A percentile compares a stretch with the other conserved stretches of the same genome.
These are phyloP conservation scores for Drosophila setosimentum DNA, from an alignment of 2,888 invertebrate genomes.

Conservation along the genomic window DNA sequence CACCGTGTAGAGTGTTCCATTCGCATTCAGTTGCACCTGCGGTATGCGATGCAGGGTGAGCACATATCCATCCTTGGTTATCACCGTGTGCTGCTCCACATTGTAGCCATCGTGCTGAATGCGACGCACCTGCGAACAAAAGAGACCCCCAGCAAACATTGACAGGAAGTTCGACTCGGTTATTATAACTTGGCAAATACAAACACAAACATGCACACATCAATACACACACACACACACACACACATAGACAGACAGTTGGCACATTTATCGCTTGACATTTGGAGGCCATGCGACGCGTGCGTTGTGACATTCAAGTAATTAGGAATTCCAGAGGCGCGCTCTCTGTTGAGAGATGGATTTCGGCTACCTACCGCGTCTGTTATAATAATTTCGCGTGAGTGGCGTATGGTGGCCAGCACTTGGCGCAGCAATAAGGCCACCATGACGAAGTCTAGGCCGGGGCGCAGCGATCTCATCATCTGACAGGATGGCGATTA, in stretches of 20 bases:
- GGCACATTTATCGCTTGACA: conserved; percentile 74
- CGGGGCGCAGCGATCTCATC: conserved; percentile 58
- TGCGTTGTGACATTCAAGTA: conserved; percentile 75
- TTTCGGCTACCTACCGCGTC: conserved; percentile 82
- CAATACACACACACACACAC: conserved; percentile 13
- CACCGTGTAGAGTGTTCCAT: conserved; percentile 56
- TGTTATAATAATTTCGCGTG: conserved; percentile 84
- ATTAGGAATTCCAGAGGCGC: conserved; percentile 68
- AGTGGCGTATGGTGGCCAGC: conserved; percentile 63
- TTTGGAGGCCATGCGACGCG: conserved; percentile 78
- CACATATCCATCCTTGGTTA: conserved; percentile 84
- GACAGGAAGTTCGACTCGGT: conserved; percentile 40
- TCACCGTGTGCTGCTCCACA: conserved; percentile 87
- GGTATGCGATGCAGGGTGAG: conserved; percentile 83
- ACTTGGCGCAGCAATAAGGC: conserved; percentile 59
- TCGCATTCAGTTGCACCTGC: conserved; percentile 57
- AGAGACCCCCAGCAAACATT: conserved; percentile 14
- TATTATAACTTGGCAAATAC: conserved; percentile 41
- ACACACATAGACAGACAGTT: conserved; percentile 29
- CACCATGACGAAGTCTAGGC: conserved; percentile 62
- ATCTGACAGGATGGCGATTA: conserved; percentile 63
- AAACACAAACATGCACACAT: conserved; percentile 8
- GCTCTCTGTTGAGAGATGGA: conserved; percentile 25
- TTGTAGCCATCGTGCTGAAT: conserved; percentile 83
- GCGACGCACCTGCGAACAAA: conserved; percentile 80